A percentile compares a stretch with the other conserved stretches of the same genome.
Conservation (phyloP, 2,113 vertebrate species). For the Diadophis punctatus region DNA sequence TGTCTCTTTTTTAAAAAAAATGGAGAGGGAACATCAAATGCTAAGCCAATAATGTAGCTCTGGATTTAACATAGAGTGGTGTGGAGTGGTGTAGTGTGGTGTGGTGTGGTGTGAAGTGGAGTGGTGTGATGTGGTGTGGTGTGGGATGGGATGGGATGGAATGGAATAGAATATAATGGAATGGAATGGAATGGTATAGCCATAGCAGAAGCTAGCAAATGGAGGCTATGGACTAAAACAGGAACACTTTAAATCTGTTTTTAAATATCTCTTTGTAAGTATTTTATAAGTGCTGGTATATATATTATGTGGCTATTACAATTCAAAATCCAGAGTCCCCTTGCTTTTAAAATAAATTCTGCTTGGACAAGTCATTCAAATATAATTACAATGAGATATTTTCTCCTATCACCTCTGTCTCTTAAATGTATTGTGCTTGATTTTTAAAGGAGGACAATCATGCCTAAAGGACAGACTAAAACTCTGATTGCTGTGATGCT, state of each 20-base stretch:
- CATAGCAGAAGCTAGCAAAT: not conserved
- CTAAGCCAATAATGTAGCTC: conserved; percentile 3
- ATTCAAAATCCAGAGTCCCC: not conserved
- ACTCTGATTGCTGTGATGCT: not conserved
- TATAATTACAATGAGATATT: not conserved
- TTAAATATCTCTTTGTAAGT: not conserved
- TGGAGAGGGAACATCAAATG: conserved; percentile 1
- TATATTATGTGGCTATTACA: not conserved
- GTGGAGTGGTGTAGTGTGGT: too few species aligned
- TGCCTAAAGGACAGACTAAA: not conserved
- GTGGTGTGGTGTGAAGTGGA: too few species aligned
- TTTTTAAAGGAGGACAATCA: not conserved
- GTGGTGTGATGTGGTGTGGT: too few species aligned
- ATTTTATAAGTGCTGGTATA: not conserved
- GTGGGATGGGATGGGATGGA: too few species aligned
- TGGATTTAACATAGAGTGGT: not conserved
- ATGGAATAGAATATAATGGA: too few species aligned
- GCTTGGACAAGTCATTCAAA: not conserved
- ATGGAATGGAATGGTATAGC: not conserved
- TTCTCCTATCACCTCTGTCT: not conserved
- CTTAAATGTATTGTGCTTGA: not conserved
- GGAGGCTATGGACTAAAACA: not conserved
- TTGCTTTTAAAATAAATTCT: not conserved
- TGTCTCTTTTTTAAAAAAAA: not conserved
- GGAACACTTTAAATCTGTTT: conserved; percentile 1